Percentiles rank a stretch among this genome's conserved stretches.
Conservation (phyloP, 1,140 invertebrate species). For the Trichonephila clavipes region DNA sequence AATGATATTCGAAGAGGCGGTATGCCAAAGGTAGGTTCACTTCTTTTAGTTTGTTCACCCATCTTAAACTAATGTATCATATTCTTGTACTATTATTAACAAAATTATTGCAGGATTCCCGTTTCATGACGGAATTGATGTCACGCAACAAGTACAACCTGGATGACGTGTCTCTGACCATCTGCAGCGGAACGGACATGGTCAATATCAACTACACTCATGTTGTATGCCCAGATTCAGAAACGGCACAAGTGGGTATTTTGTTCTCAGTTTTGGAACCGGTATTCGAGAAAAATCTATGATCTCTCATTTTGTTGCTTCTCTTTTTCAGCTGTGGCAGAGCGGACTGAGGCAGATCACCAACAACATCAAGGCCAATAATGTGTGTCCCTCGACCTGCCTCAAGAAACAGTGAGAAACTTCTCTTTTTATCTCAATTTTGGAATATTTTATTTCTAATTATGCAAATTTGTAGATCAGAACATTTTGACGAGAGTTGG, state of each 20-base stretch:
- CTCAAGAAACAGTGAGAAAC: slow-evolving; percentile 97
- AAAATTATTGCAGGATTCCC: slow-evolving; percentile 85
- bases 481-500: no score
- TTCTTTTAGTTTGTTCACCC: background rate
- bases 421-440: background rate
- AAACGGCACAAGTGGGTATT: slow-evolving; percentile 91
- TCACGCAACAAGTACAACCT: slow-evolving; percentile 85
- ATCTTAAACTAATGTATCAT: background rate
- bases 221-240: slow-evolving; percentile 93
- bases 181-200: slow-evolving; percentile 98
- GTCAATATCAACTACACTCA: slow-evolving; percentile 99
- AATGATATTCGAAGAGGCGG: slow-evolving; percentile 96
- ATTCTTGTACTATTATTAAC: no score
- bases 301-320: background rate
- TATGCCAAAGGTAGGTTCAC: slow-evolving; percentile 88
- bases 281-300: no score
- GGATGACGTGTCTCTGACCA: slow-evolving; percentile 97
- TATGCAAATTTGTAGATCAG: no score
- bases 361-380: slow-evolving; percentile 98
- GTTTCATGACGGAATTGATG: slow-evolving; percentile 88
- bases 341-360: slow-evolving; percentile 92
- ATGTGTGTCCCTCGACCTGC: slow-evolving; percentile 96
- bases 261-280: no score
- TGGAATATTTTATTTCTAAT: no score
- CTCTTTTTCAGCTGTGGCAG: slow-evolving; percentile 91